Evolutionary conservation across 2,113 vertebrate genomes (phyloP).

Genomic region (Eulemur rufifrons): DNA sequence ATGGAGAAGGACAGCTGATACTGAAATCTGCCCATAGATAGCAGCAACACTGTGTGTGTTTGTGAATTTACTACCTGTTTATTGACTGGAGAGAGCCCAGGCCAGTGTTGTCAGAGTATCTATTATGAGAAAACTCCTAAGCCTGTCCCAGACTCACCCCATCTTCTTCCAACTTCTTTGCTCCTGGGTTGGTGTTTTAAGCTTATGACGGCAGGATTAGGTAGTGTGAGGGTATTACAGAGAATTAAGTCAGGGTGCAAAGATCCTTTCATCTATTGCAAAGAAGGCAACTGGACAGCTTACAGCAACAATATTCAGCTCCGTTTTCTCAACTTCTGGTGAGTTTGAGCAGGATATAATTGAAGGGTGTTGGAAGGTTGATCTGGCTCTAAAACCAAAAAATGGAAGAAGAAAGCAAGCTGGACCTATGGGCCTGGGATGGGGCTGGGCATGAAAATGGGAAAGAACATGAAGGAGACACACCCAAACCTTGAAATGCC

Average conservation of each 20-base stretch:
- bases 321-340: conserved; percentile 57
- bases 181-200: not conserved
- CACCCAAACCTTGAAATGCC: not conserved
- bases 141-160: conserved; percentile 50
- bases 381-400: conserved; percentile 25
- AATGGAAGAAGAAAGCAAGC: not conserved
- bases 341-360: not conserved
- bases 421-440: not conserved
- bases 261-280: not conserved
- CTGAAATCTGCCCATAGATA: not conserved
- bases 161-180: not conserved
- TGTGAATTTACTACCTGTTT: not conserved
- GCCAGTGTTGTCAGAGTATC: not conserved
- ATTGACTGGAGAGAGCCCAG: not conserved
- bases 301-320: conserved; percentile 61
- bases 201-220: conserved; percentile 67
- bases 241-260: conserved; percentile 59
- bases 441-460: not conserved
- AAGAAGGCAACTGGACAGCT: conserved; percentile 52
- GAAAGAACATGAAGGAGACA: not conserved
- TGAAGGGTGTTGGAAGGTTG: not conserved
- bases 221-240: conserved; percentile 75
- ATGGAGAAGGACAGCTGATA: not conserved
- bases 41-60: not conserved
- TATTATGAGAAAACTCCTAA: not conserved